Conservation (phyloP, 2,797 vertebrate genomes). For the Pempheris klunzingeri region DNA sequence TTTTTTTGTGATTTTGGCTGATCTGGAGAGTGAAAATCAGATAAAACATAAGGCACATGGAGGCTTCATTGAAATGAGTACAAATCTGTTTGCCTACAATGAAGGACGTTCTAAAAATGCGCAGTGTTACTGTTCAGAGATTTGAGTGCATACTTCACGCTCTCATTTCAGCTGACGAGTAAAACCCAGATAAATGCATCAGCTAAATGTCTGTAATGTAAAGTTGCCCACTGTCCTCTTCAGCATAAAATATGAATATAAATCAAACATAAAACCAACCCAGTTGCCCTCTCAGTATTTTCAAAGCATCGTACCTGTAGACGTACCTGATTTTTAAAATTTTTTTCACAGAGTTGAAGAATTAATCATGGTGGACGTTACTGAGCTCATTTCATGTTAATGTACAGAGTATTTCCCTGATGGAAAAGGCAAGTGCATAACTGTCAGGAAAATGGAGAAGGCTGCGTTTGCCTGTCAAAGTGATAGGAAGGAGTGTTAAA, state of each 20-base stretch:
- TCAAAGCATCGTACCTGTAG: neutral
- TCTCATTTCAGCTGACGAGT: neutral
- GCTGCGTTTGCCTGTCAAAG: constrained; percentile 37
- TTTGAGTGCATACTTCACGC: neutral
- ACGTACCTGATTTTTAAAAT: too few species aligned
- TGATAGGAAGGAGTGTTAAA: constrained; percentile 47
- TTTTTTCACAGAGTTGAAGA: constrained; percentile 4
- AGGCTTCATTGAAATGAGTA: neutral
- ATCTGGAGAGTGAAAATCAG: neutral
- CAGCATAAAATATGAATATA: constrained; percentile 22
- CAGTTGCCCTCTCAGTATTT: neutral
- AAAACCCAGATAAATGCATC: neutral
- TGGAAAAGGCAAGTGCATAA: constrained; percentile 40
- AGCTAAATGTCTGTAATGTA: neutral
- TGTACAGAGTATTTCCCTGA: constrained; percentile 25
- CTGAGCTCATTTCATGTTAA: constrained; percentile 28
- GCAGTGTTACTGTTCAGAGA: neutral
- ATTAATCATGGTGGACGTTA: neutral
- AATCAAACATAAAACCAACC: constrained; percentile 10
- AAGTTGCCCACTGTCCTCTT: constrained; percentile 1
- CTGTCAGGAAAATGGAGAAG: constrained; percentile 45
- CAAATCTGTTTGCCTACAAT: constrained; percentile 6
- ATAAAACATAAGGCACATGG: neutral
- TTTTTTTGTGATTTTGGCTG: neutral
- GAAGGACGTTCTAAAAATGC: neutral